Evolutionary conservation across 2,113 vertebrate genomes (phyloP).

Genomic region (Gadus macrocephalus): DNA sequence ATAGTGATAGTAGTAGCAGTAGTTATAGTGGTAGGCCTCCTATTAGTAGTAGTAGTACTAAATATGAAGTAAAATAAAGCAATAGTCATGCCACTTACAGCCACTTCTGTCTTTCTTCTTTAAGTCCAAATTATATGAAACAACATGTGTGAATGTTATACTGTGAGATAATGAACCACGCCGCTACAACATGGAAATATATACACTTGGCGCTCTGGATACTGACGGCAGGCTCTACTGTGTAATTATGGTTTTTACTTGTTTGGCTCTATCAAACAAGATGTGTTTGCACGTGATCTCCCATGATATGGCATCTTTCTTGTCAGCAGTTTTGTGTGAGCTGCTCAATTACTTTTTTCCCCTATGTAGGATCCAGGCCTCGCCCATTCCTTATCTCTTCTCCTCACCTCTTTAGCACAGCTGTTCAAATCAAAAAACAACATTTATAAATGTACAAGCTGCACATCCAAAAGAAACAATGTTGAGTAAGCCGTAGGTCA

Average conservation of each 20-base stretch:
- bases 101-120: no score
- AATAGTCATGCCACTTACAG: no score
- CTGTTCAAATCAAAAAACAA: constrained; percentile 48
- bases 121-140: no score
- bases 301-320: constrained; percentile 55
- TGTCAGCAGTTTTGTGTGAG: constrained; percentile 43
- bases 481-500: constrained; percentile 54
- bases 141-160: no score
- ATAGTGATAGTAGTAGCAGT: no score
- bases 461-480: constrained; percentile 60
- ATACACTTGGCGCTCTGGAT: constrained; percentile 30
- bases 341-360: constrained; percentile 3
- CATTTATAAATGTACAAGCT: constrained; percentile 44
- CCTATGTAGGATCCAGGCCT: constrained; percentile 11
- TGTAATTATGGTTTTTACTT: constrained; percentile 50
- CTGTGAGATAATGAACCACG: no score
- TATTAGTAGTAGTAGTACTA: no score
- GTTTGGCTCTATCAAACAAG: constrained; percentile 51
- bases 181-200: no score
- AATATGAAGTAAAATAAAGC: no score
- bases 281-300: constrained; percentile 61
- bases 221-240: no score
- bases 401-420: constrained; percentile 16
- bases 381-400: constrained; percentile 28
- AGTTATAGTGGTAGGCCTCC: no score